A percentile compares a stretch with the other conserved stretches of the same genome.
phyloP scores from a whole-genome alignment of 2,888 invertebrate genomes.

The Agelastica alni region DNA sequence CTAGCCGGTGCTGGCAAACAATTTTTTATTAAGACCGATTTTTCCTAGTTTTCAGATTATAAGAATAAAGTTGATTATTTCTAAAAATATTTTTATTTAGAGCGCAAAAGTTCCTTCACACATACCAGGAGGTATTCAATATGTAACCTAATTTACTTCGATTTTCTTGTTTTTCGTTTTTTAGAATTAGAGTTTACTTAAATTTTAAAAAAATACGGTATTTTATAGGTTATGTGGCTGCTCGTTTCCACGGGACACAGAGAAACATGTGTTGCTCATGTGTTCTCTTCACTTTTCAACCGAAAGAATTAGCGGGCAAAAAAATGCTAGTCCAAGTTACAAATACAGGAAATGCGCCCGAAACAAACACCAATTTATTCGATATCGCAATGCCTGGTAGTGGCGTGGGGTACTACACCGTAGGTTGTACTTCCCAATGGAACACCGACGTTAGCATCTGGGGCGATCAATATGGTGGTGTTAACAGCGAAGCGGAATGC shows the following conservation, averaged over 20 bases:
- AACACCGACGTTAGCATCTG: slow-evolving; percentile 32
- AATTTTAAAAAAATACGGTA: not conserved
- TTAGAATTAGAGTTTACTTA: not conserved
- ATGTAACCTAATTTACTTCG: no score
- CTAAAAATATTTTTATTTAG: no score
- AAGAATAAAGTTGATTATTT: no score
- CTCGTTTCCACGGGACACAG: slow-evolving; percentile 29
- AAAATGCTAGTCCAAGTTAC: slow-evolving; percentile 37
- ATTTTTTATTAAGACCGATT: no score
- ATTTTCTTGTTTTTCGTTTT: no score
- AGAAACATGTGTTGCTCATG: slow-evolving; percentile 39
- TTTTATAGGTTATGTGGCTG: slow-evolving; percentile 33
- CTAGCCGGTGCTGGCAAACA: no score
- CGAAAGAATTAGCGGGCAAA: slow-evolving; percentile 30
- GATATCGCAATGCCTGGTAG: slow-evolving; percentile 23
- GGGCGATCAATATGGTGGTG: slow-evolving; percentile 40
- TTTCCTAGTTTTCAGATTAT: no score
- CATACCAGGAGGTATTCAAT: no score
- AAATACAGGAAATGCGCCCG: slow-evolving; percentile 31
- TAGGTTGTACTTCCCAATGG: slow-evolving; percentile 37
- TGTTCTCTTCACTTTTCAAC: slow-evolving; percentile 31
- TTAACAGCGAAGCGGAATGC: slow-evolving; percentile 30
- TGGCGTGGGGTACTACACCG: slow-evolving; percentile 28
- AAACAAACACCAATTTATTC: slow-evolving; percentile 7
- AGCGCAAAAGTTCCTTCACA: no score